Evolutionary conservation across 2,888 invertebrate genomes (phyloP), one percentile per base, ranked within the genome.

Genomic region (Vannuccia rotundouncinata): DNA sequence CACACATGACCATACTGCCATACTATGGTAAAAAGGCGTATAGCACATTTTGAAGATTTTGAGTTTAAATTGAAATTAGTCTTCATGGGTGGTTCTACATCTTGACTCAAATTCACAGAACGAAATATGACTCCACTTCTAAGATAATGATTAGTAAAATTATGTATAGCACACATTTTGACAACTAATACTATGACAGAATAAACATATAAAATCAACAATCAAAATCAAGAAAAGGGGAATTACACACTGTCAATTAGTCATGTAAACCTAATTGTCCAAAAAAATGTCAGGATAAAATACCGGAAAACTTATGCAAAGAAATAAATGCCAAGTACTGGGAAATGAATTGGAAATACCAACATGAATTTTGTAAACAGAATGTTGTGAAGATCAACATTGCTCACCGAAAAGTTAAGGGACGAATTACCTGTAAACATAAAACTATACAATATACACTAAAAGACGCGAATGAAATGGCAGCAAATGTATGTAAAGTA

Each of bases 401-500:
- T 66, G 66, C 25, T 66, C 22, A 27, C 66, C 22, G 25, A 66
- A 66, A 66, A 66, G 66, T 66, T 66, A 66, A 66, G 25, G 66
- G 66, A 66, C 66, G 25, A 66, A 66, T 22, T 66, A 66, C 66
- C 66, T 27, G 25, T 13, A 66, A 66, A 66, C 66, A 66, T 22
- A 66, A 66, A 17, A 66, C 66, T 66, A 66, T 66, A 66, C 25
- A 27, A 66, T 81, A 74, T 45, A 80, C 60, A 45, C 77, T 81
- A 22, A 76, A 31, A 75, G 73, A 81, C 73, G 45, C 60, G 1
- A 74, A 77, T 77, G 81, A 80, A 17, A 22, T 5, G 22, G 30
- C 22, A 1, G 13, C 59, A 5, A 31, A 73, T n/a, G 80, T 80
- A 1, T 81, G 80, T 74, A 81, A 81, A 77, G 45, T 59, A 31